These are phyloP conservation scores for Betta splendens DNA, from an alignment of 2,797 vertebrate species.

Conservation along the genomic window DNA sequence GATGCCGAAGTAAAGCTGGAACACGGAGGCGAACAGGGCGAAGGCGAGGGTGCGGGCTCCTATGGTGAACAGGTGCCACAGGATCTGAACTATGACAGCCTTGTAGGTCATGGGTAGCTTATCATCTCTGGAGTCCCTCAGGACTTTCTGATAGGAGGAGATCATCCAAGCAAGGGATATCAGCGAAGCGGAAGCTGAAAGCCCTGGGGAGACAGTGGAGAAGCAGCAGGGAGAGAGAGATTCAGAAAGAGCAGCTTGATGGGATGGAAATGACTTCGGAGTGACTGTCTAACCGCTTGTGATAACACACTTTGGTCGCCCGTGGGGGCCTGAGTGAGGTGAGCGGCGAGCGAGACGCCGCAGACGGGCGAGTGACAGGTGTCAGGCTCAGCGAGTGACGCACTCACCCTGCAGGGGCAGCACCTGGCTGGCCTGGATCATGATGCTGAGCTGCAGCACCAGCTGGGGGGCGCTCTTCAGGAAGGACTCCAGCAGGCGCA, in stretches of 20 bases:
- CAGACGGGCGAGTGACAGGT: slow-evolving; percentile 31
- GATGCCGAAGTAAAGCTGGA: slow-evolving; percentile 97
- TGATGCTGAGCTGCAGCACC: slow-evolving; percentile 96
- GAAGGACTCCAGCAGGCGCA: slow-evolving; percentile 95
- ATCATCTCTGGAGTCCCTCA: slow-evolving; percentile 95
- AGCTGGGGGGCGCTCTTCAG: slow-evolving; percentile 98
- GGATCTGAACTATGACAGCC: slow-evolving; percentile 89
- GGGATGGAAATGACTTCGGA: slow-evolving; percentile 24
- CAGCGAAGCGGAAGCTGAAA: slow-evolving; percentile 92
- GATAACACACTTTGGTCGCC: slow-evolving; percentile 14
- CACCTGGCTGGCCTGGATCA: slow-evolving; percentile 85
- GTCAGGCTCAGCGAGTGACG: slow-evolving; percentile 15
- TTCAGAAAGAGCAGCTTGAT: slow-evolving; percentile 20
- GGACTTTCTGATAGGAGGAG: slow-evolving; percentile 95
- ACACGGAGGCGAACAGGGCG: slow-evolving; percentile 94
- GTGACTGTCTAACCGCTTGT: slow-evolving; percentile 22
- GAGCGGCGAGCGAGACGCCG: slow-evolving; percentile 38
- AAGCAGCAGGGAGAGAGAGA: slow-evolving; percentile 16
- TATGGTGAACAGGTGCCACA: slow-evolving; percentile 98
- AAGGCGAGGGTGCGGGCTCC: slow-evolving; percentile 94
- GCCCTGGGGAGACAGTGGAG: slow-evolving; percentile 74
- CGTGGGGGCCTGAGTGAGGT: slow-evolving; percentile 12
- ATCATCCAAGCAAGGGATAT: slow-evolving; percentile 96
- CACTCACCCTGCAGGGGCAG: slow-evolving; percentile 91
- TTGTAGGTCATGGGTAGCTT: slow-evolving; percentile 96